A percentile compares a stretch with the other conserved stretches of the same genome.
phyloP scores from a whole-genome alignment of 2,113 vertebrate genomes.

The human (Homo sapiens) region GRCh38 chr5:136308001-136308500 shows the following conservation, averaged over 20 bases:
- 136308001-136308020: neutral
- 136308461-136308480: constrained; percentile 27
- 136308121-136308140: rapidly evolving
- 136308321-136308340: neutral
- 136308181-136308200: neutral
- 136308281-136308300: neutral
- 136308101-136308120: constrained; percentile 16
- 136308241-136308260: neutral
- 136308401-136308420: constrained; percentile 44
- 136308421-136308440: constrained; percentile 46
- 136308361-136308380: neutral
- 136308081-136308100: neutral
- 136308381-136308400: neutral
- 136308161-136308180: neutral
- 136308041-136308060: neutral
- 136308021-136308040: neutral
- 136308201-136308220: neutral
- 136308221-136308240: neutral
- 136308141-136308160: neutral
- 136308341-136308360: neutral
- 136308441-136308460: constrained; percentile 65
- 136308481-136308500: constrained; percentile 61
- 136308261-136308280: neutral
- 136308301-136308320: neutral
- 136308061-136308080: neutral